Percentiles rank a stretch among this genome's conserved stretches.
Conservation (phyloP, 1,140 invertebrate species). For the fruit fly (Drosophila melanogaster) region DNA sequence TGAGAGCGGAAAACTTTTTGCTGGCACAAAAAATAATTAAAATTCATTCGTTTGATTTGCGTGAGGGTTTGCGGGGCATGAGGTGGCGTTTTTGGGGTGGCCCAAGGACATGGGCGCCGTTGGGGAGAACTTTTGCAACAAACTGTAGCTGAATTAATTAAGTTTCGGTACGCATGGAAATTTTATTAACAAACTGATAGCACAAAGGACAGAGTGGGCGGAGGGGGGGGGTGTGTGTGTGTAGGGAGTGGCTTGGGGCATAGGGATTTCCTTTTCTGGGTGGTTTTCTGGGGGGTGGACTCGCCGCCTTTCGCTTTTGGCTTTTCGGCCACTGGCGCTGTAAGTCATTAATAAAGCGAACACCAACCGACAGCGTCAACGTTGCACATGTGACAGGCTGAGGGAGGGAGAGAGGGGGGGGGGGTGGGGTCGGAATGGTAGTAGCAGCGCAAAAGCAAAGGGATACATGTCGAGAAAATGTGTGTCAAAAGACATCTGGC, state of each 20-base stretch:
- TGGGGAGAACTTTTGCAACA: constrained; percentile 68
- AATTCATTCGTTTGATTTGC: constrained; percentile 81
- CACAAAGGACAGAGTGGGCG: constrained; percentile 3
- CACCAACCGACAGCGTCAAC: constrained; percentile 53
- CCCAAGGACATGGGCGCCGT: constrained; percentile 23
- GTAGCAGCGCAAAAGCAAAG: constrained; percentile 2
- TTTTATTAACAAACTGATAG: constrained; percentile 66
- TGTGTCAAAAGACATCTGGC: too few species aligned
- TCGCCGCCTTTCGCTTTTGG: background rate
- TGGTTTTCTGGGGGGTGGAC: background rate
- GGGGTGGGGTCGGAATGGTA: background rate
- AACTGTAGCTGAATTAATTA: constrained; percentile 80
- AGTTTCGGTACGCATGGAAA: constrained; percentile 79
- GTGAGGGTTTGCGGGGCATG: too few species aligned
- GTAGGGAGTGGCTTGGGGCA: background rate
- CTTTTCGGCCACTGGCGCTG: constrained; percentile 55
- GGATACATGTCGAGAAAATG: constrained; percentile 2
- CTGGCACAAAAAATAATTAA: constrained; percentile 74
- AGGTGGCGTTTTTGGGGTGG: background rate
- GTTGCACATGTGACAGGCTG: constrained; percentile 40
- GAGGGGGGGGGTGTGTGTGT: background rate
- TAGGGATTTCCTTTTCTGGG: constrained; percentile 11
- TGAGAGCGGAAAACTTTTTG: constrained; percentile 21
- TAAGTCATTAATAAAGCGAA: constrained; percentile 84
- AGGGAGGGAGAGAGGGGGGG: background rate